Base-by-base conservation (phyloP, 2,113 vertebrate species). In the Himantopus leucocephalus region DNA sequence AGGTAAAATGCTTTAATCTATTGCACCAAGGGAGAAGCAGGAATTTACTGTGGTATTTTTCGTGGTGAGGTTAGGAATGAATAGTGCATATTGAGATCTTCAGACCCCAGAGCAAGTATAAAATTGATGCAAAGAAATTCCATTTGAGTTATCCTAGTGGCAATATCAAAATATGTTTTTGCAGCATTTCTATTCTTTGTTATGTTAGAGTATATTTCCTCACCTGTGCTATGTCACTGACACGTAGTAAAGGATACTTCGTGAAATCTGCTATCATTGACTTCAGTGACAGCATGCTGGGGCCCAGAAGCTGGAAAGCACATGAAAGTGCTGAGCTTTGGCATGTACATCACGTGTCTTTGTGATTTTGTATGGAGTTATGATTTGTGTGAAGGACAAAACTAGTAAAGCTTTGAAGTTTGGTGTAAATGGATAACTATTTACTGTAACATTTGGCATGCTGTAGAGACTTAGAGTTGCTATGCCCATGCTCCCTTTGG, bases 1-100 rank as follows among this genome's bases (percentile, higher is more conserved):
- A 99, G 99, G 99, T 99, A 98, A 98, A 85, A 89, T 43, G 30
- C 37, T 96, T 94, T 93, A 53, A 90, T 71, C 37, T 94, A 4
- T 84, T 84, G 43, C 52, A 74, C 58, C 59, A 35, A 70, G 37
- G 50, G 35, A 81, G 62, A 95, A 82, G 30, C 18, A 94, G 45
- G 60, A 92, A 82, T 75, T 59, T 74, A 34, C 29, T 27, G 9
- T 74, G 30, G 4, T 88, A 8, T 72, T 96, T 87, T 84, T 82
- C 34, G 22, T 64, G 34, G 21, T 75, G 48, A 94, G 52, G 30
- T 88, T 59, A 43, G 76, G 21, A 73, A 10, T 86, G 15, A 92
- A 70, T 47, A 53, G 35, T 62, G 26, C 43, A 23, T 75, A 55
- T 7, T 88, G 77, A 91, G 66, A 81, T 85, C 35, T 83, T 86